A percentile compares a stretch with the other conserved stretches of the same genome.
Conservation (phyloP, 2,113 vertebrate genomes). For the Microcebus lehilahytsara region DNA sequence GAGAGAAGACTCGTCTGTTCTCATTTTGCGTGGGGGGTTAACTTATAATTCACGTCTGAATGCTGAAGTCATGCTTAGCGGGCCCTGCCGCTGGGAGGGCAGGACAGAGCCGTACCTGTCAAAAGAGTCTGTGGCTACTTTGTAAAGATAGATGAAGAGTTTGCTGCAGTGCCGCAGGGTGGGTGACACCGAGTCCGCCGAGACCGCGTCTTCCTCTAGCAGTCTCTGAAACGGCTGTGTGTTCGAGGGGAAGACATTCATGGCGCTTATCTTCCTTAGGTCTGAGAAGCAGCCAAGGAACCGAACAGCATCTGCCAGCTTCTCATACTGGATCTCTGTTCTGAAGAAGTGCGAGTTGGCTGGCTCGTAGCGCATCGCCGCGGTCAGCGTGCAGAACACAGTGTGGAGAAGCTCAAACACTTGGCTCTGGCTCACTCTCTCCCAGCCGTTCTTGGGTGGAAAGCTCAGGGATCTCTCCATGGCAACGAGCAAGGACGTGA, state of each 20-base stretch:
- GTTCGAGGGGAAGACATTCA: constrained; percentile 92
- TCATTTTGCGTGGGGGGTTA: neutral
- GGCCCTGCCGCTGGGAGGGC: neutral
- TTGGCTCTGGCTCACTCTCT: constrained; percentile 95
- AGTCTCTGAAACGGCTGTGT: constrained; percentile 96
- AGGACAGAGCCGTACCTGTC: constrained; percentile 90
- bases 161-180: constrained; percentile 96
- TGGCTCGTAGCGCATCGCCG: constrained; percentile 98
- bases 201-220: constrained; percentile 91
- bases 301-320: constrained; percentile 96
- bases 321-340: constrained; percentile 99
- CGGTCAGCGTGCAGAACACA: constrained; percentile 95
- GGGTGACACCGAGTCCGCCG: constrained; percentile 91
- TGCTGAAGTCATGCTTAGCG: neutral
- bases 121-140: constrained; percentile 98
- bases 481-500: constrained; percentile 96
- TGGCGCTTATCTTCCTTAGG: constrained; percentile 91
- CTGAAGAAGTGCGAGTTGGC: constrained; percentile 98
- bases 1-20: constrained; percentile 90
- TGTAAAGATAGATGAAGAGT: constrained; percentile 98
- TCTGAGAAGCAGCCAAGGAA: constrained; percentile 98
- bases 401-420: constrained; percentile 97
- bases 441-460: constrained; percentile 93
- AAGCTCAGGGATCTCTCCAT: constrained; percentile 96
- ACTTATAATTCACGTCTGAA: neutral